phyloP scores from a whole-genome alignment of 2,797 vertebrate genomes.

The Tinamus major region DNA sequence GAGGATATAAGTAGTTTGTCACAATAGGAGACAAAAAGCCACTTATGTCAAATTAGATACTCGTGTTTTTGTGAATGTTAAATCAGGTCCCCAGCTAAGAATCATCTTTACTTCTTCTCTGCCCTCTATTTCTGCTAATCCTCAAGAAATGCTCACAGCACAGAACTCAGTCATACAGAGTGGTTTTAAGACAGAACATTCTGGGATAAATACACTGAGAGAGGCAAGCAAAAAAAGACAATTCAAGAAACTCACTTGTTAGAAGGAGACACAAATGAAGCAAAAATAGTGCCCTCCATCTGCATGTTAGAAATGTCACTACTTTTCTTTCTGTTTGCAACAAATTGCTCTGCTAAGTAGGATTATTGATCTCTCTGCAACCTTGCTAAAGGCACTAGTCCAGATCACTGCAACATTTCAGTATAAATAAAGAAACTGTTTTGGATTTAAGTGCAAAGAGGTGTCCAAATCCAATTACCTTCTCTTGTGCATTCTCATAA shows the following conservation, averaged over 20 bases:
- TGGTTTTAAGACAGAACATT: background rate
- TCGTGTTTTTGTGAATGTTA: background rate
- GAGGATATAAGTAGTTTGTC: background rate
- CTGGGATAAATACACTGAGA: accelerated
- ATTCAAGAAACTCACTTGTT: background rate
- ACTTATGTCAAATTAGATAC: background rate
- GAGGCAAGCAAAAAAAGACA: background rate
- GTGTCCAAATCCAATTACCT: background rate
- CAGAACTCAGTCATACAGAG: background rate
- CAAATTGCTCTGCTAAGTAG: background rate
- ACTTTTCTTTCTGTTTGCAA: background rate
- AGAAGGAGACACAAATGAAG: background rate
- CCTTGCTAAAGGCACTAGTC: slow-evolving; percentile 18
- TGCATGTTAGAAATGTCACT: background rate
- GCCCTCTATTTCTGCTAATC: background rate
- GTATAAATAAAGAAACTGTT: background rate
- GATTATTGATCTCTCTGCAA: background rate
- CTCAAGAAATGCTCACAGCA: background rate
- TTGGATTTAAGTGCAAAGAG: slow-evolving; percentile 13
- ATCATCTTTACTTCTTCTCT: background rate
- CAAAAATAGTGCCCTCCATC: background rate
- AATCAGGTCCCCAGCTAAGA: background rate
- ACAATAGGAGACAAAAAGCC: background rate
- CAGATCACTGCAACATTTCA: background rate
- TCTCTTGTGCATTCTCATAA: accelerated